Evolutionary conservation across 2,113 vertebrate genomes (phyloP).

Genomic region (Suricata suricatta): DNA sequence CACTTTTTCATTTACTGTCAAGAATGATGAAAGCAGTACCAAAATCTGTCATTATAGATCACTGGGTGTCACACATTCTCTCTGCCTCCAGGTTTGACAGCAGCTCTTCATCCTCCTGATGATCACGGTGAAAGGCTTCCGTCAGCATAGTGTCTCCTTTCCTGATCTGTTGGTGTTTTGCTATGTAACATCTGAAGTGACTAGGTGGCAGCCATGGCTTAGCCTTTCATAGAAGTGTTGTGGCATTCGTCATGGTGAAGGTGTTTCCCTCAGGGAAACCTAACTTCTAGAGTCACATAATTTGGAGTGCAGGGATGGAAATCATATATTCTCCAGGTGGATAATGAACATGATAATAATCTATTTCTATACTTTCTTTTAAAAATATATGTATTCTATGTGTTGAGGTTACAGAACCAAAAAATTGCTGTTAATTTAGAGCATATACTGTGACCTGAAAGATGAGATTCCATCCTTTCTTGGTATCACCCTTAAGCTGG

Average conservation of each 20-base stretch:
- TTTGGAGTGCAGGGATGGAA: not conserved
- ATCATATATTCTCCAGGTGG: not conserved
- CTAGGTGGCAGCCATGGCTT: not conserved
- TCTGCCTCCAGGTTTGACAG: not conserved
- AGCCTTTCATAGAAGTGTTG: not conserved
- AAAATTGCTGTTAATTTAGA: not conserved
- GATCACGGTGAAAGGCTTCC: not conserved
- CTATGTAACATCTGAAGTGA: not conserved
- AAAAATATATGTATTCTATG: not conserved
- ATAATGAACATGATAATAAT: not conserved
- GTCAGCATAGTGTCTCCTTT: not conserved
- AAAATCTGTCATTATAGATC: not conserved
- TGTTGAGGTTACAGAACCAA: not conserved
- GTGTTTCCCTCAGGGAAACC: not conserved
- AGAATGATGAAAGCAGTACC: not conserved
- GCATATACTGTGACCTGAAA: not conserved
- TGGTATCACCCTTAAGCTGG: not conserved
- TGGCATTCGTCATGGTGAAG: not conserved
- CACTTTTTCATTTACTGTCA: not conserved
- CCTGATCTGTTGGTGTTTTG: not conserved
- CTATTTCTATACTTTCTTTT: not conserved
- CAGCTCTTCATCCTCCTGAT: not conserved
- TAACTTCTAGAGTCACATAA: not conserved
- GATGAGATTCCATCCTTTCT: not conserved
- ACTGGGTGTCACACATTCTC: not conserved